Evolutionary conservation across 2,888 invertebrate species (phyloP), one percentile per base, ranked within the genome.

Genomic region (Fissipunctia ypsillon): DNA sequence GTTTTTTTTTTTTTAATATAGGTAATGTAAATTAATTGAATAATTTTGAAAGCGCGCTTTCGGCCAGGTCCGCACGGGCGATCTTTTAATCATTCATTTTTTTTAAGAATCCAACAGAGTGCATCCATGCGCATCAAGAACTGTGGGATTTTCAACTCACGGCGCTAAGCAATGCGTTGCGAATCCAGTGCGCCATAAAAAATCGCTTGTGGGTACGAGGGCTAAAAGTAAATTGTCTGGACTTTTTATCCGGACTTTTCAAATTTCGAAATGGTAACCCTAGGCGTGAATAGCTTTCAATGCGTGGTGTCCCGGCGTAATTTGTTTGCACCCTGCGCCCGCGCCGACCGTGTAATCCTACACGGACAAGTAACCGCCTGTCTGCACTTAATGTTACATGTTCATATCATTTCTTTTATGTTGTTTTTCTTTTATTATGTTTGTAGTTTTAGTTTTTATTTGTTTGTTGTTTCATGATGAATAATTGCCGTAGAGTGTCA

Each of bases 231-330:
- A 57, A 22, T 6, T 12, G n/a, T n/a, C 31, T 4, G 9, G 4
- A n/a, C 16, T n/a, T 22, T 31, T n/a, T 52, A 3, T 63, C 28
- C n/a, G 9, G 22, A 16, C 6, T n/a, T 52, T 52, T 10, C 9
- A 50, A 52, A 64, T 31, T 31, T 56, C 31, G 16, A 35, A 35
- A 57, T 57, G 31, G 64, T 35, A 64, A 64, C 57, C 64, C 64
- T 64, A 79, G 78, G 80, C 80, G 84, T 81, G 82, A 82, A 87
- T 76, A 73, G 84, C 77, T 67, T 76, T 80, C 79, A 80, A 84
- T 82, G 69, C 56, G 64, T 64, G 64, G 57, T 75, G 69, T 78
- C 78, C 64, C 16, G 64, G 60, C 59, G 74, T 78, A 74, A 87
- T 84, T 84, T 82, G 73, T 86, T 84, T 81, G 84, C 75, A 73